phyloP scores from a whole-genome alignment of 1,140 invertebrate genomes.

The Aphelenchoides fujianensis region DNA sequence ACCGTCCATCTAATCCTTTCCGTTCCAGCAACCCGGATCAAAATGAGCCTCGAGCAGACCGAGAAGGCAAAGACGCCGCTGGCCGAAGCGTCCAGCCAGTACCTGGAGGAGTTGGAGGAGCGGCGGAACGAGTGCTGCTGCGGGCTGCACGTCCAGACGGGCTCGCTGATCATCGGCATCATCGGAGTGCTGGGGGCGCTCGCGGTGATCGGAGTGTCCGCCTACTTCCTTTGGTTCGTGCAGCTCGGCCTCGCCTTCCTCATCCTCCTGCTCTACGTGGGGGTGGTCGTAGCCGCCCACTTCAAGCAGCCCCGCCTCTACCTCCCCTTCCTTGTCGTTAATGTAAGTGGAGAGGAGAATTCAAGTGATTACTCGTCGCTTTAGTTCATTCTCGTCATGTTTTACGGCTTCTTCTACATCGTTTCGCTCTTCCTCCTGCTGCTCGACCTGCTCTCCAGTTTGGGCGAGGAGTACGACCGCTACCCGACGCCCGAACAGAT shows the following conservation, averaged over 20 bases:
- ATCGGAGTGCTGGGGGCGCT: background rate
- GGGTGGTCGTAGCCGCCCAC: background rate
- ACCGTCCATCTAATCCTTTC: no score
- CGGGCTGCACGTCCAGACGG: slow-evolving; percentile 12
- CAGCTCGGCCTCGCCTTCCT: background rate
- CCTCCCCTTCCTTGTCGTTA: slow-evolving; percentile 12
- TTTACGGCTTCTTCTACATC: slow-evolving; percentile 22
- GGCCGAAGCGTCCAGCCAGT: background rate
- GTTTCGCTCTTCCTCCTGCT: slow-evolving; percentile 11
- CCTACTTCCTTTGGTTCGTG: slow-evolving; percentile 10
- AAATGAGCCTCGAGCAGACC: background rate
- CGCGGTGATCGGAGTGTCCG: background rate
- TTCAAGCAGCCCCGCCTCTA: slow-evolving; percentile 9
- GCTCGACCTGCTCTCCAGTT: slow-evolving; percentile 6
- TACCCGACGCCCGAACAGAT: slow-evolving; percentile 7
- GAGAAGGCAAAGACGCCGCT: background rate
- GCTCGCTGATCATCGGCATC: slow-evolving; percentile 6
- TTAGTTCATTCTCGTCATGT: slow-evolving; percentile 14
- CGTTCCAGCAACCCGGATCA: no score
- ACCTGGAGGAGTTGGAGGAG: slow-evolving; percentile 14
- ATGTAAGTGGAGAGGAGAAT: slow-evolving; percentile 8
- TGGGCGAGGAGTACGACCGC: background rate
- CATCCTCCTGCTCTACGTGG: slow-evolving; percentile 4
- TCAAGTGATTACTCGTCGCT: no score
- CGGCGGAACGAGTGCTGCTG: slow-evolving; percentile 10